Conservation (phyloP, 2,888 invertebrate species). For the Coleophora deauratella region DNA sequence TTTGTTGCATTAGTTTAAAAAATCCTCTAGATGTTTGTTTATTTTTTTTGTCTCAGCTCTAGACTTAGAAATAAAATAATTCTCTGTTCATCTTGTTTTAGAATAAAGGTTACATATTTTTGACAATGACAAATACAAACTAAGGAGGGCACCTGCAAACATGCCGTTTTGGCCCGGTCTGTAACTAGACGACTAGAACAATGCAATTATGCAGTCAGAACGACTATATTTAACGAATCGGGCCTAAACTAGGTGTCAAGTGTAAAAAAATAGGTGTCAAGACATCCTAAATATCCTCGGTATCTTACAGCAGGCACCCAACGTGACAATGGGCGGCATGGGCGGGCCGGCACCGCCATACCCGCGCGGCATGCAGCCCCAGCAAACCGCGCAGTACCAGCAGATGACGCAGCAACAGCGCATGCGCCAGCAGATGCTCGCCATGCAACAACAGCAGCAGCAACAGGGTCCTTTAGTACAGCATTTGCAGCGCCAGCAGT, state of each 20-base stretch:
- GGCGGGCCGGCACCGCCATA: slow-evolving; percentile 87
- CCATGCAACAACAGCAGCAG: slow-evolving; percentile 78
- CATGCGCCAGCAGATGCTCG: slow-evolving; percentile 80
- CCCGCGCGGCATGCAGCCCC: slow-evolving; percentile 74
- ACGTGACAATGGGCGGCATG: slow-evolving; percentile 89
- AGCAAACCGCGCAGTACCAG: slow-evolving; percentile 76
- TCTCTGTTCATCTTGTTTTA: not conserved
- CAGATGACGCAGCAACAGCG: slow-evolving; percentile 71
- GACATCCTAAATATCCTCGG: no score
- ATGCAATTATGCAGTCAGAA: no score
- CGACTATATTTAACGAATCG: no score
- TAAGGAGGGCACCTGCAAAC: no score
- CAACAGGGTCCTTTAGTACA: slow-evolving; percentile 73
- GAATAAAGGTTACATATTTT: no score
- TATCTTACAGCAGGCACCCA: slow-evolving; percentile 77
- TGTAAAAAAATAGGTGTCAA: no score
- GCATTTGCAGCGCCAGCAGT: slow-evolving; percentile 61
- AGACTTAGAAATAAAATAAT: not conserved
- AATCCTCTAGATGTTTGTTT: not conserved
- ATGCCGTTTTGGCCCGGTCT: no score
- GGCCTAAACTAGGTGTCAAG: no score
- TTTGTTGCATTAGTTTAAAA: not conserved
- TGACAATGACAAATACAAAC: no score
- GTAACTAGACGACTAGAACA: no score
- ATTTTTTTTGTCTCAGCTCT: no score